These are phyloP conservation scores for Euschistus heros DNA, from an alignment of 1,140 invertebrate genomes.

Conservation along the genomic window DNA sequence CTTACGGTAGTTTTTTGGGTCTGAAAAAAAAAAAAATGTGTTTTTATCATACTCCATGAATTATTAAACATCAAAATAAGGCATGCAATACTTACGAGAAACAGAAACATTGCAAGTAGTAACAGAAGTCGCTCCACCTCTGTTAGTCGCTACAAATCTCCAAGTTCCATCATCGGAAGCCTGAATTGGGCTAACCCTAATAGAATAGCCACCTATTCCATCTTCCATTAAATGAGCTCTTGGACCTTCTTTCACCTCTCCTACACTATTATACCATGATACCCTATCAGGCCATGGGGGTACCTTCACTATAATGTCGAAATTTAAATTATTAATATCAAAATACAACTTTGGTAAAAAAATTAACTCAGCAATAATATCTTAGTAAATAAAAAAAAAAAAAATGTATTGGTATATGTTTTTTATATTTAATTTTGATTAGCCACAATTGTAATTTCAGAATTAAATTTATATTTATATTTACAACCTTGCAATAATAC, in stretches of 20 bases:
- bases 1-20: constrained; percentile 79
- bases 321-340: too few relatives aligned
- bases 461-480: too few relatives aligned
- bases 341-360: too few relatives aligned
- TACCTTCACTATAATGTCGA: constrained; percentile 50
- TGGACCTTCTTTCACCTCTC: constrained; percentile 50
- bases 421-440: too few relatives aligned
- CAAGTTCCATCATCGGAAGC: constrained; percentile 74
- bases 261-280: constrained; percentile 73
- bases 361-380: too few relatives aligned
- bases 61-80: too few relatives aligned
- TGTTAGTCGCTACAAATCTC: constrained; percentile 70
- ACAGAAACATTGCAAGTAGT: constrained; percentile 58
- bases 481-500: too few relatives aligned
- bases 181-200: constrained; percentile 61
- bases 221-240: constrained; percentile 64
- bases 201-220: constrained; percentile 62
- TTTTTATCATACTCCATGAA: too few relatives aligned
- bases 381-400: too few relatives aligned
- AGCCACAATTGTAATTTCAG: too few relatives aligned
- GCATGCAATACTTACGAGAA: constrained; percentile 45
- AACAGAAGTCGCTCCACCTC: constrained; percentile 58
- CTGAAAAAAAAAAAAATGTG: constrained; percentile 38
- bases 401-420: too few relatives aligned
- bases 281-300: constrained; percentile 70